Evolutionary conservation across 2,113 vertebrate species (phyloP).

Genomic region (Alexandromys fortis): DNA sequence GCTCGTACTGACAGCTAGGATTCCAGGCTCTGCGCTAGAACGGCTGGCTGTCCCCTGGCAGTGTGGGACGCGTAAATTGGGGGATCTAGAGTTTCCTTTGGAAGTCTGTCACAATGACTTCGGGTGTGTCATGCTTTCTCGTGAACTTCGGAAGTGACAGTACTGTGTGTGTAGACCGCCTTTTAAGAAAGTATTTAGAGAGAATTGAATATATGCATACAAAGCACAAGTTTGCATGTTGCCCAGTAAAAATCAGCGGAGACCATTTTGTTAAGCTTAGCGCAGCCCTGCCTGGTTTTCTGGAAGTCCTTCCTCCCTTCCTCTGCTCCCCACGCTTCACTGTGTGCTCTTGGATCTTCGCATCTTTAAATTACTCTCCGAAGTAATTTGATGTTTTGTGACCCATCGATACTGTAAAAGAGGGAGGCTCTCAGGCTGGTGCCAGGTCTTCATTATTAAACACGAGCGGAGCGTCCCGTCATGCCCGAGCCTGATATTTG

Average conservation of each 20-base stretch:
- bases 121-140: background rate
- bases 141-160: background rate
- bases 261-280: background rate
- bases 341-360: background rate
- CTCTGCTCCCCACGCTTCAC: background rate
- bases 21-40: background rate
- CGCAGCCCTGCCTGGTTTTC: background rate
- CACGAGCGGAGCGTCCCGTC: background rate
- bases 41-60: background rate
- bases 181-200: background rate
- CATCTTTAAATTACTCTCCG: background rate
- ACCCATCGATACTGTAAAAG: constrained; percentile 22
- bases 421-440: background rate
- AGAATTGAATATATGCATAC: background rate
- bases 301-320: background rate
- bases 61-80: background rate
- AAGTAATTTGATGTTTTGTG: constrained; percentile 5
- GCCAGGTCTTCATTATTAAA: constrained; percentile 11
- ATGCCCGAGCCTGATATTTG: background rate
- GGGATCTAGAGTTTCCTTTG: background rate
- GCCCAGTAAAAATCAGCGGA: background rate
- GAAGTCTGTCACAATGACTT: background rate
- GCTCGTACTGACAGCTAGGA: background rate
- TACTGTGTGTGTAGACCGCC: background rate
- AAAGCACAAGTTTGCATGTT: background rate